Conservation (phyloP, 2,888 invertebrate genomes). For the Caradrina kadenii region DNA sequence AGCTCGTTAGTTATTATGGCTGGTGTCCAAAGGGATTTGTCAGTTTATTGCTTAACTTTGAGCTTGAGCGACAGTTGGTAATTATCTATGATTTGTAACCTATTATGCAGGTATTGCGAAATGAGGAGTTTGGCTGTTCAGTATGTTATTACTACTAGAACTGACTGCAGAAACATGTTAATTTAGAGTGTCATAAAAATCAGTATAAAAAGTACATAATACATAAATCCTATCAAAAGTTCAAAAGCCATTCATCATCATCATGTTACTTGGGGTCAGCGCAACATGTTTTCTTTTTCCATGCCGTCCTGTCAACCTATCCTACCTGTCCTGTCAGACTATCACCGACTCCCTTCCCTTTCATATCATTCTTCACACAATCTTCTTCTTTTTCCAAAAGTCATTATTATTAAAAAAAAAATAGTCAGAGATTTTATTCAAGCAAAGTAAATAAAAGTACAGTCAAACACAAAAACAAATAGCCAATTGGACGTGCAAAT, state of each 20-base stretch:
- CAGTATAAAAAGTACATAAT: too few relatives aligned
- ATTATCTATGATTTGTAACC: slow-evolving; percentile 19
- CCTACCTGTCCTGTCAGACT: too few relatives aligned
- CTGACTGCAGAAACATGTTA: neutral
- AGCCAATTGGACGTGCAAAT: slow-evolving; percentile 74
- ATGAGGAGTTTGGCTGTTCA: neutral
- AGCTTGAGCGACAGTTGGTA: slow-evolving; percentile 15
- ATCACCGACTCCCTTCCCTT: too few relatives aligned
- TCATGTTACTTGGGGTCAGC: too few relatives aligned
- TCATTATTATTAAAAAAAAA: slow-evolving; percentile 2
- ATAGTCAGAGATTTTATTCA: slow-evolving; percentile 44
- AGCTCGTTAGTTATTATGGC: slow-evolving; percentile 63
- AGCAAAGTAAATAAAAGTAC: slow-evolving; percentile 58
- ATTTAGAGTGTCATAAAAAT: neutral
- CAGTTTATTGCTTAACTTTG: slow-evolving; percentile 48
- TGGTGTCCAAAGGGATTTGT: slow-evolving; percentile 40
- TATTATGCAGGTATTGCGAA: slow-evolving; percentile 23
- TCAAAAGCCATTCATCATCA: too few relatives aligned
- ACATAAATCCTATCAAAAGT: too few relatives aligned
- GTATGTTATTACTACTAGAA: neutral
- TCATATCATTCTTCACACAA: too few relatives aligned
- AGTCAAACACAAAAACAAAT: slow-evolving; percentile 69
- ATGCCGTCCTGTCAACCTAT: too few relatives aligned
- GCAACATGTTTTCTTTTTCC: too few relatives aligned
- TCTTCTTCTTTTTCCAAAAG: too few relatives aligned